A percentile compares a stretch with the other conserved stretches of the same genome.
These are phyloP conservation scores for Coluber constrictor DNA, from an alignment of 2,797 vertebrate genomes.

Conservation along the genomic window DNA sequence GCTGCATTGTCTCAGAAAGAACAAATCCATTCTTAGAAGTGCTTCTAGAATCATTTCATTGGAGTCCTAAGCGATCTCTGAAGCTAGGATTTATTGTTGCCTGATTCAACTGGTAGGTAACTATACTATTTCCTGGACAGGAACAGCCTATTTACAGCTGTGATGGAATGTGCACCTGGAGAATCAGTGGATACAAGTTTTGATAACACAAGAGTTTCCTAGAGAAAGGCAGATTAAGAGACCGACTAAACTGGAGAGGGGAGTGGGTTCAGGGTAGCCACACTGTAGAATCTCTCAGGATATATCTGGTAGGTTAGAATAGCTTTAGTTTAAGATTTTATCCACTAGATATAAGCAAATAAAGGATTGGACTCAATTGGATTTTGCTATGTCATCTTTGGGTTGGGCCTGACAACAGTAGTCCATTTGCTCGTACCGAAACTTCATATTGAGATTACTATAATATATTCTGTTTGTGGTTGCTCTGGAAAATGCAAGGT, in stretches of 20 bases:
- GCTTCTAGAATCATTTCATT: neutral
- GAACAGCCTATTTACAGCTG: neutral
- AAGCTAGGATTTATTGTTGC: neutral
- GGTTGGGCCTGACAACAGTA: neutral
- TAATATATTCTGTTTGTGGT: neutral
- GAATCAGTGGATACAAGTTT: neutral
- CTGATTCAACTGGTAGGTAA: neutral
- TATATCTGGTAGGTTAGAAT: neutral
- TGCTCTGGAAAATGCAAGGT: neutral
- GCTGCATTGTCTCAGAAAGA: neutral
- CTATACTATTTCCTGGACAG: neutral
- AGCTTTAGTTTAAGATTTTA: neutral
- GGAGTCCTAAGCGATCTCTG: neutral
- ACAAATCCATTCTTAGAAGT: neutral
- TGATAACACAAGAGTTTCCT: neutral
- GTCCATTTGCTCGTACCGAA: neutral
- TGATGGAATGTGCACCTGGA: neutral
- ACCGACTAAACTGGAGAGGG: neutral
- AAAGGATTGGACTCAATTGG: neutral
- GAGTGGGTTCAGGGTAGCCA: neutral
- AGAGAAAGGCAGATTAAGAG: neutral
- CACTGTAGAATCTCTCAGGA: neutral
- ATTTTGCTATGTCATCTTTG: neutral
- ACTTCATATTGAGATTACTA: neutral
- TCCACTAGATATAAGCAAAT: neutral